Evolutionary conservation across 2,797 vertebrate species (phyloP), one percentile per base, ranked within the genome.

Genomic region (Zalophus californianus): DNA sequence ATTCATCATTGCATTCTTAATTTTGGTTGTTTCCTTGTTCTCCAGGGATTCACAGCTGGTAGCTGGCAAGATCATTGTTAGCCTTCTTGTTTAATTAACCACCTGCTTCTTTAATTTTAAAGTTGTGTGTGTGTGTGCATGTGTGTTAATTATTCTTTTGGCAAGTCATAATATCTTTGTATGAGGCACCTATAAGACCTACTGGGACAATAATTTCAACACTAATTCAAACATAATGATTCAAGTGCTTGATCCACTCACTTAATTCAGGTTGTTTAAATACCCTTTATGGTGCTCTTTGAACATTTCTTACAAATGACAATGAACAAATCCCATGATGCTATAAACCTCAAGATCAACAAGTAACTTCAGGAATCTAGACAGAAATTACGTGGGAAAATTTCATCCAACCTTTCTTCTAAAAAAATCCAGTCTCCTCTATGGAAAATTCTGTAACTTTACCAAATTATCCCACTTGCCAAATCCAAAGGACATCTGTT

Each of bases 71-170:
- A 70, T 92, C 35, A 73, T 84, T n/a, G 6, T 29, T 62, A 84
- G 7, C 32, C 10, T 90, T 92, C 77, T 70, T 85, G 13, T 82
- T 90, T 87, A 73, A 41, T 90, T 90, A 73, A 35, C 8, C 35
- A 73, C 21, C 29, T 92, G 41, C 18, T 52, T 62, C 44, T 85
- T 83, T 90, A 88, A 66, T 75, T 90, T 96, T 70, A 56, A 86
- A 68, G 35, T 14, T 16, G 0, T 52, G 38, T 64, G 64, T 64
- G 64, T 91, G 41, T 77, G 21, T 18, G 32, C 27, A 12, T 66
- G 64, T 35, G 64, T 27, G 13, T 3, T 48, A 82, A n/a, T 50
- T 52, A 54, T 79, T 27, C 56, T 86, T 86, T 62, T 29, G 11
- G 4, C 68, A 91, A 70, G 25, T 72, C 21, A 32, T 77, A 48